Conservation (phyloP, 1,140 invertebrate species). For the Drosophila miranda region DNA sequence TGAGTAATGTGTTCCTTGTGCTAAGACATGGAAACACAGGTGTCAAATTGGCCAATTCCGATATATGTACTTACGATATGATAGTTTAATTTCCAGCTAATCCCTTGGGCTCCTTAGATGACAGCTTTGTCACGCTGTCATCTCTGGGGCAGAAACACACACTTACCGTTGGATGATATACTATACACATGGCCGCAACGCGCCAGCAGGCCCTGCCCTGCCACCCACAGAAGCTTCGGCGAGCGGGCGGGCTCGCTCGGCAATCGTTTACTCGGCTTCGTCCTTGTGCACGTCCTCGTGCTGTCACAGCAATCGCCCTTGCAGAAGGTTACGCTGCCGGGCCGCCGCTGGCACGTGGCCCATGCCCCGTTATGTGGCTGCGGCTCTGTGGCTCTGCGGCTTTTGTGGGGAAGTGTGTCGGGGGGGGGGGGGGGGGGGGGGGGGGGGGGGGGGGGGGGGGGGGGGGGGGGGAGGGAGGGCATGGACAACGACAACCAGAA, state of each 20-base stretch:
- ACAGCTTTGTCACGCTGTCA: too few relatives aligned
- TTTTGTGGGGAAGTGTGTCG: conserved; percentile 15
- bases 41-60: too few relatives aligned
- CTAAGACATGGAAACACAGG: too few relatives aligned
- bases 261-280: conserved; percentile 24
- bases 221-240: conserved; percentile 17
- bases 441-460: neutral
- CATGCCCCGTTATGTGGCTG: conserved; percentile 65
- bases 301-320: conserved; percentile 28
- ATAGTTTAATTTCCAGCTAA: too few relatives aligned
- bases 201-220: conserved; percentile 15
- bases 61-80: too few relatives aligned
- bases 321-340: conserved; percentile 68
- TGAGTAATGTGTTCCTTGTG: too few relatives aligned
- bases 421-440: neutral
- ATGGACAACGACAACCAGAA: neutral
- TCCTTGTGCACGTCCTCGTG: conserved; percentile 41
- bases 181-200: conserved; percentile 2
- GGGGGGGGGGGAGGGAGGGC: neutral
- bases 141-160: too few relatives aligned
- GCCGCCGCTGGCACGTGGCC: conserved; percentile 38
- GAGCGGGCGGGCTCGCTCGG: conserved; percentile 8
- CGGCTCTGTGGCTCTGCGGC: conserved; percentile 49
- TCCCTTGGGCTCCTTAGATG: too few relatives aligned
- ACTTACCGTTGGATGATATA: neutral